phyloP scores from a whole-genome alignment of 2,888 invertebrate species.

The Pristionchus exspectatus region DNA sequence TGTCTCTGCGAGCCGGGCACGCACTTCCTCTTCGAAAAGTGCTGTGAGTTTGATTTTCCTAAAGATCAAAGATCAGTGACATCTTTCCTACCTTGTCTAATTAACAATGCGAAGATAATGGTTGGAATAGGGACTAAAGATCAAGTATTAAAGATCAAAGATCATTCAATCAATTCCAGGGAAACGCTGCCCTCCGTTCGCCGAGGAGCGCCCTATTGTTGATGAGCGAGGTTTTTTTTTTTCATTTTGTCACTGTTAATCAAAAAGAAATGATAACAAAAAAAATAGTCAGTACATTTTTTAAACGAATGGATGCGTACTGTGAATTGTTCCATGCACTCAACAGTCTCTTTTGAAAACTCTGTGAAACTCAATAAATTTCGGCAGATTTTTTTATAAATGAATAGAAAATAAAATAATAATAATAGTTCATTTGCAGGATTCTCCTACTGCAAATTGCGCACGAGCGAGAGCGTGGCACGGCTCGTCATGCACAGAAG shows the following conservation, averaged over 20 bases:
- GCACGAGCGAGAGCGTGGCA: conserved; percentile 15
- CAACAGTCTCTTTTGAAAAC: too few species aligned
- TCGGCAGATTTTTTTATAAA: too few species aligned
- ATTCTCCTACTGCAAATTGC: conserved; percentile 47
- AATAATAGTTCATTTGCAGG: neutral
- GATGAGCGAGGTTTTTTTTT: conserved; percentile 21
- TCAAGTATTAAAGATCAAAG: neutral
- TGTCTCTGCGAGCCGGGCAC: conserved; percentile 74
- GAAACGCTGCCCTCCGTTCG: conserved; percentile 46
- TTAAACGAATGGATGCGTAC: too few species aligned
- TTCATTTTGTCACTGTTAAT: too few species aligned
- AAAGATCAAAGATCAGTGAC: neutral
- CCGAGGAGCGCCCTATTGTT: neutral
- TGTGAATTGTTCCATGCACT: too few species aligned
- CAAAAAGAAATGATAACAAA: too few species aligned
- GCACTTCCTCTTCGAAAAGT: conserved; percentile 77
- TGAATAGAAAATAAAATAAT: neutral
- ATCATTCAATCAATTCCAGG: neutral
- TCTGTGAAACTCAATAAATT: too few species aligned
- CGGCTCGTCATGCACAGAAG: neutral
- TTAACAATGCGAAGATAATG: neutral
- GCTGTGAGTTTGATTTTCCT: conserved; percentile 68
- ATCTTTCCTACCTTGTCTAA: neutral
- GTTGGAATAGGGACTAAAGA: neutral
- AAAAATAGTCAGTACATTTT: too few species aligned